Percentiles rank a stretch among this genome's conserved stretches.
Evolutionary conservation across 2,888 invertebrate species (phyloP).

Genomic region (Amphipyra tragopoginis): DNA sequence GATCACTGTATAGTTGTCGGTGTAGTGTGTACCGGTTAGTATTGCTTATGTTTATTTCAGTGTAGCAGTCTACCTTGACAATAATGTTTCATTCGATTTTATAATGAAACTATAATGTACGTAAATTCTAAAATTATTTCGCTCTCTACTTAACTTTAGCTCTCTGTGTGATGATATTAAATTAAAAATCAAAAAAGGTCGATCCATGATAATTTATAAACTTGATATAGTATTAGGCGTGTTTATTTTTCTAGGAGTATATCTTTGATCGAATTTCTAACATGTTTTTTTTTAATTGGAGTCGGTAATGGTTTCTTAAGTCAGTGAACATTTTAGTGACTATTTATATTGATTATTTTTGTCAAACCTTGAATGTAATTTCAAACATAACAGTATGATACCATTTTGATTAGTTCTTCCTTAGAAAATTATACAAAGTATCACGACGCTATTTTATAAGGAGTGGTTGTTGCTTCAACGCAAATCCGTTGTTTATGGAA

Average conservation of each 20-base stretch:
- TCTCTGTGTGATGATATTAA: constrained; percentile 75
- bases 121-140: constrained; percentile 67
- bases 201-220: constrained; percentile 56
- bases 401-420: constrained; percentile 40
- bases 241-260: constrained; percentile 68
- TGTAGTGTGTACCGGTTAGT: constrained; percentile 68
- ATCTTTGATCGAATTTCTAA: constrained; percentile 52
- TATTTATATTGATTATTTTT: constrained; percentile 36
- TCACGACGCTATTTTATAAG: constrained; percentile 38
- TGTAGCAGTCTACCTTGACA: constrained; percentile 77
- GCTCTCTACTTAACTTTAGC: constrained; percentile 82
- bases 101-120: constrained; percentile 58
- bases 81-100: constrained; percentile 73
- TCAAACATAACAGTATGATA: constrained; percentile 24
- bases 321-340: constrained; percentile 32
- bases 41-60: constrained; percentile 64
- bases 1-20: constrained; percentile 70
- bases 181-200: constrained; percentile 42
- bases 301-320: constrained; percentile 20
- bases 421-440: constrained; percentile 38
- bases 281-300: constrained; percentile 45
- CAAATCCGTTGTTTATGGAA: constrained; percentile 18
- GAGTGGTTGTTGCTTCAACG: constrained; percentile 19
- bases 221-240: constrained; percentile 51
- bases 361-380: constrained; percentile 28